Evolutionary conservation across 2,888 invertebrate genomes (phyloP), one percentile per base, ranked within the genome.

Genomic region (Anticlea derivata): DNA sequence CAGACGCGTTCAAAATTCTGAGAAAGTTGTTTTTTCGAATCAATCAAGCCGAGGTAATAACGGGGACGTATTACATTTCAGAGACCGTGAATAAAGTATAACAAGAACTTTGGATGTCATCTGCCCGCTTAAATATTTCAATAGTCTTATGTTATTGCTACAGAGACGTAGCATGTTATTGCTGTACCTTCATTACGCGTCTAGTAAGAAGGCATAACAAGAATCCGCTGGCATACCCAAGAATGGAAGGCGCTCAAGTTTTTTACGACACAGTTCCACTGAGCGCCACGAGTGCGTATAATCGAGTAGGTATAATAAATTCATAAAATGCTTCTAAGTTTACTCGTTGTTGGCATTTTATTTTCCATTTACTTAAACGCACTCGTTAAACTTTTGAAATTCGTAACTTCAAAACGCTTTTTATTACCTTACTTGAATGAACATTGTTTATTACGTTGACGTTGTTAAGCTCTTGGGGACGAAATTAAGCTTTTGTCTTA

Each of bases 241-340:
- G 63, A 65, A 60, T 63, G 66, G 63, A 61, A 65, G 66, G 65
- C 61, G 62, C 65, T 68, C 68, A 70, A 66, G 65, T 73, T 75
- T 77, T 39, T 78, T 71, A 76, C 69, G 75, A 68, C 66, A 63
- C 65, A 62, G 65, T 70, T 72, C 66, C 64, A 63, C 65, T 64
- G 66, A 70, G 65, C 66, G 66, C 66, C 65, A 58, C 68, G 67
- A 64, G 66, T 66, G 70, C 70, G 69, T 70, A 67, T 71, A 74
- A 74, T 72, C 69, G 68, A 57, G 73, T n/a, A n/a, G n/a, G n/a
- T 59, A 68, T 74, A 75, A 73, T 70, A 72, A 73, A 73, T 72
- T 67, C 65, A 66, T 65, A 69, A 66, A 66, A 57, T 61, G 44
- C 63, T 60, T 62, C 68, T 63, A 66, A 73, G 66, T 72, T 71